Evolutionary conservation across 1,140 invertebrate genomes (phyloP).

Genomic region (Aphidius ervi): DNA sequence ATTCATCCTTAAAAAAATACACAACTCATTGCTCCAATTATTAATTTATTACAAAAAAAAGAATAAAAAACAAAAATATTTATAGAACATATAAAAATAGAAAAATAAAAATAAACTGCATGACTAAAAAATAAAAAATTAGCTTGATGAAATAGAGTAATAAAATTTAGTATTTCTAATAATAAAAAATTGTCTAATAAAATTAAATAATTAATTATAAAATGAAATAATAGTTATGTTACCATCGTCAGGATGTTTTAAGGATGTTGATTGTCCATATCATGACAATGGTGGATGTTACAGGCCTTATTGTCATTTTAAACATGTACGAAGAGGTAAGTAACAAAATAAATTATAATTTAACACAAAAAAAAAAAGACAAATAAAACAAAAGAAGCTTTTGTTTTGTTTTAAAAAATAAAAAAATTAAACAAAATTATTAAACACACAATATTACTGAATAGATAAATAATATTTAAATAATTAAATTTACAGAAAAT

Average conservation of each 20-base stretch:
- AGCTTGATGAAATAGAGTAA: too few species aligned
- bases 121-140: too few species aligned
- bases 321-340: constrained; percentile 70
- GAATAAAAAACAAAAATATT: too few species aligned
- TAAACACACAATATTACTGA: neutral
- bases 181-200: too few species aligned
- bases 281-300: constrained; percentile 74
- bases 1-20: too few species aligned
- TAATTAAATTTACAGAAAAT: neutral
- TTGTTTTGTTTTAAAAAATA: neutral
- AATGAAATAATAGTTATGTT: constrained; percentile 64
- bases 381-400: neutral
- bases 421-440: neutral
- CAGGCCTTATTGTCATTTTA: constrained; percentile 84
- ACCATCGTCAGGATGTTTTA: constrained; percentile 80
- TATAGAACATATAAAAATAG: too few species aligned
- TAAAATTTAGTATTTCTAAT: too few species aligned
- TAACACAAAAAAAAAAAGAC: neutral
- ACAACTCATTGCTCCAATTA: too few species aligned
- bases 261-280: constrained; percentile 78
- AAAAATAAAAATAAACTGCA: too few species aligned
- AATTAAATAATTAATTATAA: constrained; percentile 5
- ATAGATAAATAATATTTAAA: constrained; percentile 14
- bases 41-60: too few species aligned
- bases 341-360: constrained; percentile 5